Percentiles rank a stretch among this genome's conserved stretches.
Evolutionary conservation across 2,888 invertebrate species (phyloP).

Genomic region (Xestia rhomboidea): DNA sequence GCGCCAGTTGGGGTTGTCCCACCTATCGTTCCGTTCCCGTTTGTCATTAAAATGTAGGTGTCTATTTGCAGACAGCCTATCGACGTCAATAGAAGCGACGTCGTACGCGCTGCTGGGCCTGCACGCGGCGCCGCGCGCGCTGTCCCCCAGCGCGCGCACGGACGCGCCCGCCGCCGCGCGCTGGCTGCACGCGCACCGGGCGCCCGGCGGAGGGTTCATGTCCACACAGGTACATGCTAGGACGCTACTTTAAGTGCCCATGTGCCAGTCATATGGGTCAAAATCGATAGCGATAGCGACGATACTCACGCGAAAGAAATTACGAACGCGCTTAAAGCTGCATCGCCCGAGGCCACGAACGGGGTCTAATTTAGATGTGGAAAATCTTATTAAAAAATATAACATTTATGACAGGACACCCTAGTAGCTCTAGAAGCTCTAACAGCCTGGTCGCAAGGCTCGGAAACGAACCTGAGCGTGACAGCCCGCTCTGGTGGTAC

Average conservation of each 20-base stretch:
- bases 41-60: not conserved
- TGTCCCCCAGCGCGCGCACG: conserved; percentile 85
- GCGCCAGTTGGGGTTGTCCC: no score
- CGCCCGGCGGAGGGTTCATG: conserved; percentile 93
- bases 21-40: not conserved
- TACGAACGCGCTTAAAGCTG: not conserved
- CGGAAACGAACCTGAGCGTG: conserved; percentile 78
- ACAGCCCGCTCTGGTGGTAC: conserved; percentile 69
- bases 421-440: conserved; percentile 91
- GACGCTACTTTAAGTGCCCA: not conserved
- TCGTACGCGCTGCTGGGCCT: conserved; percentile 92
- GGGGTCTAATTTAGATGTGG: no score
- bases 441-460: conserved; percentile 81
- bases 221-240: conserved; percentile 92
- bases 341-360: not conserved
- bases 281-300: not conserved
- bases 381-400: not conserved
- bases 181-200: conserved; percentile 93
- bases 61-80: conserved; percentile 82
- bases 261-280: not conserved
- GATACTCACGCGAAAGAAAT: not conserved
- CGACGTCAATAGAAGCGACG: conserved; percentile 93
- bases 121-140: conserved; percentile 73
- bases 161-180: conserved; percentile 90
- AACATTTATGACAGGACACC: conserved; percentile 86